Base-by-base conservation (phyloP, 2,113 vertebrate species). In the Rhinopomastus cyanomelas region DNA sequence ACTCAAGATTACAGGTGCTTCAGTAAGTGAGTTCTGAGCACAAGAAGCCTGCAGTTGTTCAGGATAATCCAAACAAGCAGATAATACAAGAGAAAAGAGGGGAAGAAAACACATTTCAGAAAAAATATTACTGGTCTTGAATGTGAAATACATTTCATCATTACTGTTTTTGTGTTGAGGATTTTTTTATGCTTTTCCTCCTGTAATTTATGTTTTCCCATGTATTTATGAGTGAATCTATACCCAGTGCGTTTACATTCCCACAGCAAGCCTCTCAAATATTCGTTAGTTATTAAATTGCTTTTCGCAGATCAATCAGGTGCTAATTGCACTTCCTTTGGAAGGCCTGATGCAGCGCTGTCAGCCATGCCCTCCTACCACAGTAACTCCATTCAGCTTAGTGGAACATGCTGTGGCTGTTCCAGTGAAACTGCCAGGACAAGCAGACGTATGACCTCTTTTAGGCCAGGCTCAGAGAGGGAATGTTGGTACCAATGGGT, bases 271-370 rank as follows among this genome's bases (percentile, higher is more conserved):
- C 37, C 8, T 93, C 30, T 89, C 89, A 46, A 77, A 75, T 57
- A 81, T 64, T 81, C 39, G 78, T 85, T 85, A 83, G 73, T 83
- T 83, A 92, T 89, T 85, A 89, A 91, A 81, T 68, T 81, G 14
- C 8, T 79, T 88, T 92, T 81, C 29, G 37, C 62, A 65, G 39
- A 78, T 71, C 39, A 94, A 68, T 68, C 57, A 88, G 27, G 39
- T 78, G 32, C 5, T 91, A 86, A 72, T 53, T 91, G 64, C 37
- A 78, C 32, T 75, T 78, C 46, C 21, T 89, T 74, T 71, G 73
- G 89, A 87, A 84, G 39, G 67, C 14, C 6, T 60, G 29, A 78
- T 78, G 46, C 68, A 81, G 27, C 44, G 30, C 12, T 86, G n/a
- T 52, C 26, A 77, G 67, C 9, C 34, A 6, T 1, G 5, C 5